Evolutionary conservation across 2,888 invertebrate species (phyloP).

Genomic region (Phorcus lineatus): DNA sequence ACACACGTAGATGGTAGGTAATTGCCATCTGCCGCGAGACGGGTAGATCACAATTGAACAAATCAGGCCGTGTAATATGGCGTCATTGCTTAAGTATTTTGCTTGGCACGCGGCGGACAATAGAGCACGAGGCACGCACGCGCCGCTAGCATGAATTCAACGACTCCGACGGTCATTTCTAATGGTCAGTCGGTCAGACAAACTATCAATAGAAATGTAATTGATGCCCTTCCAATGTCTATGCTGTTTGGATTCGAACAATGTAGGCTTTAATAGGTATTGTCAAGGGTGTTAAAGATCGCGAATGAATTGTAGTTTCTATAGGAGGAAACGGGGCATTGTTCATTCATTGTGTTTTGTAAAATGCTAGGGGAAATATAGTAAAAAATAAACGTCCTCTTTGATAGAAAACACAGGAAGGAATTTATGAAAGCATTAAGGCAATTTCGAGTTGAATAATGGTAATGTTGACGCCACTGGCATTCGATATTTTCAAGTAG

Average conservation of each 20-base stretch:
- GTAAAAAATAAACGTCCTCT: not conserved
- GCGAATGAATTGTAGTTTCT: not conserved
- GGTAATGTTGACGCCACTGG: not conserved
- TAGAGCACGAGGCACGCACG: not conserved
- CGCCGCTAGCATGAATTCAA: not conserved
- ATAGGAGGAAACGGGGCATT: not conserved
- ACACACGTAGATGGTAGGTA: not conserved
- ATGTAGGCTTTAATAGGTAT: not conserved
- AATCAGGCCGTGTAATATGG: not conserved
- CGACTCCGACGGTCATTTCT: not conserved
- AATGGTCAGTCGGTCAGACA: not conserved
- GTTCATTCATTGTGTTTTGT: too few relatives aligned
- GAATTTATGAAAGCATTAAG: not conserved
- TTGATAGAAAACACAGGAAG: not conserved
- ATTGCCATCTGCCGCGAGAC: not conserved
- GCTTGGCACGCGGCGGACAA: not conserved
- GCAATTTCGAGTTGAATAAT: slow-evolving; percentile 7
- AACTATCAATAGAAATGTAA: not conserved
- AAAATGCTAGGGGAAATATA: too few relatives aligned
- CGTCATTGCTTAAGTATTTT: not conserved
- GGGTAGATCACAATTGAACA: not conserved
- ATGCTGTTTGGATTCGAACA: not conserved
- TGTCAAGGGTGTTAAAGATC: not conserved
- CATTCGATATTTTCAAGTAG: not conserved
- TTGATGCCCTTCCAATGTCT: not conserved